phyloP scores from a whole-genome alignment of 2,797 vertebrate genomes.

The Intellagama lesueurii region DNA sequence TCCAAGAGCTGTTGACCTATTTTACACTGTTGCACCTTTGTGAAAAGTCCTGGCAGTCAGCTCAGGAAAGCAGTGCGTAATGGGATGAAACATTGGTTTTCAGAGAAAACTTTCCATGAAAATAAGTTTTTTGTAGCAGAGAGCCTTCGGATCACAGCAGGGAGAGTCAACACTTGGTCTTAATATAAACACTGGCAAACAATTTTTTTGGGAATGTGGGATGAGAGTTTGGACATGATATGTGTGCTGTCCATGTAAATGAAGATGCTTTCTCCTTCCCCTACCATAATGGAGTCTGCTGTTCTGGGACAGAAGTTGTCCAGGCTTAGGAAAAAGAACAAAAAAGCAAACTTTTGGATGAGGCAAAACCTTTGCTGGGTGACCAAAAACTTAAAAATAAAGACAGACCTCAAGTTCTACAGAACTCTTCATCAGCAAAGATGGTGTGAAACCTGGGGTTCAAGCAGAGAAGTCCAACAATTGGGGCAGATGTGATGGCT shows the following conservation, averaged over 20 bases:
- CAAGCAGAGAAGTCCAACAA: too few species aligned
- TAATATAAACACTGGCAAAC: background rate
- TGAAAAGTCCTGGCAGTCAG: constrained; percentile 43
- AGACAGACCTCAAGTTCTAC: too few species aligned
- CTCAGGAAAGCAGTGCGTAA: constrained; percentile 24
- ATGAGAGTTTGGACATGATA: background rate
- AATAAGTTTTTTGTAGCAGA: background rate
- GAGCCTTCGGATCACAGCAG: background rate
- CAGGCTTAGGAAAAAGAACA: background rate
- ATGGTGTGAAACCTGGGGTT: too few species aligned
- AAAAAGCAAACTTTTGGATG: too few species aligned
- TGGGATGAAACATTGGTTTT: constrained; percentile 17
- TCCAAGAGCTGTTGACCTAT: constrained; percentile 50
- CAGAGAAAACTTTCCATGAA: constrained; percentile 11
- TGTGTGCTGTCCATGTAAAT: background rate
- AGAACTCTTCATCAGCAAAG: too few species aligned
- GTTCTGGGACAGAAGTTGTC: background rate
- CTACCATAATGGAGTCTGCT: background rate
- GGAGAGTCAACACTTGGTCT: background rate
- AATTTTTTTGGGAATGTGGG: background rate
- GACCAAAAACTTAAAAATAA: too few species aligned
- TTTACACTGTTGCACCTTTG: constrained; percentile 60
- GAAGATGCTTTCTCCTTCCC: background rate
- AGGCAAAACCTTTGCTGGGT: too few species aligned
- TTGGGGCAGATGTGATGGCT: too few species aligned